Percentiles rank a stretch among this genome's conserved stretches.
phyloP scores from a whole-genome alignment of 2,113 vertebrate species.

The Pterophyllum scalare region DNA sequence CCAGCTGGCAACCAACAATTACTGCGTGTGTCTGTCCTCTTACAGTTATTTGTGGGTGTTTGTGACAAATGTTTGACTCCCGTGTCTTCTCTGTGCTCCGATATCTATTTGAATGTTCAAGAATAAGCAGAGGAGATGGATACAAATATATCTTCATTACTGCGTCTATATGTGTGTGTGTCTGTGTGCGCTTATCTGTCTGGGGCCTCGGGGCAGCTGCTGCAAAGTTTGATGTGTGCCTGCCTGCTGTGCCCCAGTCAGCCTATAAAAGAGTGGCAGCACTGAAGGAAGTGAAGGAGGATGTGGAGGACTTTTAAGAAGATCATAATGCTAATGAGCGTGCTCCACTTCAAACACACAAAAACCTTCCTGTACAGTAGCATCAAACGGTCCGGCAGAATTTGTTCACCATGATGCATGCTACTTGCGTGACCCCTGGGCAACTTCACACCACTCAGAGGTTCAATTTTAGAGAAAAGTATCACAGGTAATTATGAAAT shows the following conservation, averaged over 20 bases:
- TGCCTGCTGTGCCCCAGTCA: conserved; percentile 52
- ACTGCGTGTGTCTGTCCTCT: conserved; percentile 23
- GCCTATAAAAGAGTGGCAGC: conserved; percentile 50
- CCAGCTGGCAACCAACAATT: conserved; percentile 31
- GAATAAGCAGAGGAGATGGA: conserved; percentile 7
- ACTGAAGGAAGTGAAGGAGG: conserved; percentile 27
- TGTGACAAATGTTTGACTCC: background rate
- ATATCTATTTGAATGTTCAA: conserved; percentile 1
- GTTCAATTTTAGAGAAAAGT: background rate
- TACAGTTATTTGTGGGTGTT: conserved; percentile 11
- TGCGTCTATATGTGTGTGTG: too few species aligned
- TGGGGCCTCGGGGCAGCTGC: conserved; percentile 56
- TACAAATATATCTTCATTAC: conserved; percentile 4
- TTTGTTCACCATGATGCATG: background rate
- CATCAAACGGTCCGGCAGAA: background rate
- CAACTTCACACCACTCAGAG: background rate
- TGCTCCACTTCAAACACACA: background rate
- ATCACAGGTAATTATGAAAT: background rate
- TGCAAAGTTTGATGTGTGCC: conserved; percentile 27
- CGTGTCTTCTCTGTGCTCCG: background rate
- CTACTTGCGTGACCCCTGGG: background rate
- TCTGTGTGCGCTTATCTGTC: conserved; percentile 43
- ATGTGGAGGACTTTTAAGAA: conserved; percentile 26
- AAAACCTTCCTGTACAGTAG: background rate
- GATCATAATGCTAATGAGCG: conserved; percentile 14